Evolutionary conservation across 2,888 invertebrate genomes (phyloP).

Genomic region (Adineta ricciae): DNA sequence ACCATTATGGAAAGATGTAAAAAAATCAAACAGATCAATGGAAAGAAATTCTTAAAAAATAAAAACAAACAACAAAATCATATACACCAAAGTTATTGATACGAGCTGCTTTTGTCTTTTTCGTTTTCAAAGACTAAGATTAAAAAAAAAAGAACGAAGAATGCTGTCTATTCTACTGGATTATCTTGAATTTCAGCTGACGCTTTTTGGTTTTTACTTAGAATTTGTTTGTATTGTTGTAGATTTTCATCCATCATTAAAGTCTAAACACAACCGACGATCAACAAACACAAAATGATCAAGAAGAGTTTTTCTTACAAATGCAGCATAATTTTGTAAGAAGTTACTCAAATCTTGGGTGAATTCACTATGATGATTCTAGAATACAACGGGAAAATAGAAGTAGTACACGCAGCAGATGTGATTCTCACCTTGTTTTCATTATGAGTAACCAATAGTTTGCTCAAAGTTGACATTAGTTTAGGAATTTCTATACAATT

Average conservation of each 20-base stretch:
- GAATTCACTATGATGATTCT: background rate
- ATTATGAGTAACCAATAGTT: background rate
- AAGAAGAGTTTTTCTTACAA: background rate
- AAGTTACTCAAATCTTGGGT: background rate
- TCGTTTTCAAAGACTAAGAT: background rate
- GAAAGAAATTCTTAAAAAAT: background rate
- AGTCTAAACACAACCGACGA: background rate
- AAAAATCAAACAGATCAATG: background rate
- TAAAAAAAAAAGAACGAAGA: background rate
- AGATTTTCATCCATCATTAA: slow-evolving; percentile 21
- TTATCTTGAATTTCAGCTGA: background rate
- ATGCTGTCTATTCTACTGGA: background rate
- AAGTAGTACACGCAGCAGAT: too few species aligned
- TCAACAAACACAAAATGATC: background rate
- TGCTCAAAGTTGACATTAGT: background rate
- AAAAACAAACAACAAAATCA: background rate
- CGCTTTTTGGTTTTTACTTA: background rate
- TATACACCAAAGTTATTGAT: background rate
- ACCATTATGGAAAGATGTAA: background rate
- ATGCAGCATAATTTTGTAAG: slow-evolving; percentile 14
- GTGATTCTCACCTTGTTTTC: background rate
- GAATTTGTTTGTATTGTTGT: background rate
- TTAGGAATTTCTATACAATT: background rate
- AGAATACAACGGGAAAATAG: background rate
- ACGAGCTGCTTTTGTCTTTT: background rate